Conservation (phyloP, 2,888 invertebrate genomes). For the Pyrocoelia pectoralis region DNA sequence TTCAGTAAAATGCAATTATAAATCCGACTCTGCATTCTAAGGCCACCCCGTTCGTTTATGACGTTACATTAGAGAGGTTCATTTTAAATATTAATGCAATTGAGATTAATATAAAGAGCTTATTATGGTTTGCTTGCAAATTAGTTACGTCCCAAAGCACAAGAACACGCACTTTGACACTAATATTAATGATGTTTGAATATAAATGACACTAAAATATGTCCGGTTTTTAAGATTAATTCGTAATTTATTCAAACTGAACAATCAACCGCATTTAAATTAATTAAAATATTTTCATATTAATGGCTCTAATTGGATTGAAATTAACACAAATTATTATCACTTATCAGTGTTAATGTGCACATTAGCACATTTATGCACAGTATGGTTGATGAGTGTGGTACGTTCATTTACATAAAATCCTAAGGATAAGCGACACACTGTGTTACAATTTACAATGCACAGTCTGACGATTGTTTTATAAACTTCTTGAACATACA, state of each 20-base stretch:
- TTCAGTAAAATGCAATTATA: constrained; percentile 43
- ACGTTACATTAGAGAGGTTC: constrained; percentile 45
- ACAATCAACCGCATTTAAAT: not conserved
- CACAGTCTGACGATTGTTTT: too few relatives aligned
- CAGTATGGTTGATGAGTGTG: too few relatives aligned
- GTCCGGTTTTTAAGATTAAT: constrained; percentile 20
- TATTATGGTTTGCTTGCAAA: constrained; percentile 49
- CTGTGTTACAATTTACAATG: too few relatives aligned
- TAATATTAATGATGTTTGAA: constrained; percentile 26
- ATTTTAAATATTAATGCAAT: constrained; percentile 54
- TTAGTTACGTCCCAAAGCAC: constrained; percentile 24
- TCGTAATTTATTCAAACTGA: constrained; percentile 3
- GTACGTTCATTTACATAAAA: too few relatives aligned
- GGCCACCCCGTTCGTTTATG: constrained; percentile 40
- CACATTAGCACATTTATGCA: too few relatives aligned
- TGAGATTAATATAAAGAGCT: constrained; percentile 55
- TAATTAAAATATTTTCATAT: not conserved
- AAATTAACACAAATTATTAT: too few relatives aligned
- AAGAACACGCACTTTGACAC: constrained; percentile 55
- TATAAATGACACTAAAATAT: constrained; percentile 22
- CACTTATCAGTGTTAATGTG: too few relatives aligned
- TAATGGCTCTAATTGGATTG: too few relatives aligned
- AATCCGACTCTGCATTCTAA: constrained; percentile 40
- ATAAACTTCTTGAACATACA: too few relatives aligned
- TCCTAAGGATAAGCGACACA: too few relatives aligned